Conservation (phyloP, 2,113 vertebrate genomes). For the Nipponia nippon region DNA sequence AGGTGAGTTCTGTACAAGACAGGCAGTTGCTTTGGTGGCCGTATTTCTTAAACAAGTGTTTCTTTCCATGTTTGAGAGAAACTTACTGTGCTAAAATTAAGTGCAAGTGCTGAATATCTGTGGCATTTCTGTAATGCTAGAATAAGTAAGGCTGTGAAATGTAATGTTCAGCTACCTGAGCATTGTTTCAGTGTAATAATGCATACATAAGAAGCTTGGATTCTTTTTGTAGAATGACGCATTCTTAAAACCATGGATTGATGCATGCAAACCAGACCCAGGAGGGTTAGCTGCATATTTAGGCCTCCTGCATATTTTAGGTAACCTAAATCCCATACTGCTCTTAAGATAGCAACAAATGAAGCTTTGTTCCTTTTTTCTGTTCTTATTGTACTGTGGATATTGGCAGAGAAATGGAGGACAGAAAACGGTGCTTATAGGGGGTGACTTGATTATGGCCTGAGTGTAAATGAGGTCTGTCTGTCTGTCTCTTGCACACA, state of each 20-base stretch:
- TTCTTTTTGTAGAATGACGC: background rate
- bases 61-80: background rate
- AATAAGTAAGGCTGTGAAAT: background rate
- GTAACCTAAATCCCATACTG: background rate
- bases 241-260: background rate
- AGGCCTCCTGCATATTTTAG: background rate
- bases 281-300: background rate
- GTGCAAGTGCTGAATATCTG: background rate
- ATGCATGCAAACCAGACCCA: background rate
- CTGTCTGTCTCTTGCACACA: background rate
- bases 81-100: background rate
- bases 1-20: slow-evolving; percentile 55
- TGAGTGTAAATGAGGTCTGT: background rate
- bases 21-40: background rate
- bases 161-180: background rate
- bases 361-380: background rate
- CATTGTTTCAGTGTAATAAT: background rate
- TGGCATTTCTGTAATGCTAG: background rate
- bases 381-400: background rate
- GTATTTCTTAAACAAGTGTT: background rate
- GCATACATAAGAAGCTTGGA: background rate
- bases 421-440: background rate
- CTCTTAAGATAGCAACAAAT: background rate
- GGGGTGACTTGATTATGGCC: background rate
- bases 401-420: background rate